phyloP scores from a whole-genome alignment of 2,797 vertebrate species.

The Pteropus rufus region DNA sequence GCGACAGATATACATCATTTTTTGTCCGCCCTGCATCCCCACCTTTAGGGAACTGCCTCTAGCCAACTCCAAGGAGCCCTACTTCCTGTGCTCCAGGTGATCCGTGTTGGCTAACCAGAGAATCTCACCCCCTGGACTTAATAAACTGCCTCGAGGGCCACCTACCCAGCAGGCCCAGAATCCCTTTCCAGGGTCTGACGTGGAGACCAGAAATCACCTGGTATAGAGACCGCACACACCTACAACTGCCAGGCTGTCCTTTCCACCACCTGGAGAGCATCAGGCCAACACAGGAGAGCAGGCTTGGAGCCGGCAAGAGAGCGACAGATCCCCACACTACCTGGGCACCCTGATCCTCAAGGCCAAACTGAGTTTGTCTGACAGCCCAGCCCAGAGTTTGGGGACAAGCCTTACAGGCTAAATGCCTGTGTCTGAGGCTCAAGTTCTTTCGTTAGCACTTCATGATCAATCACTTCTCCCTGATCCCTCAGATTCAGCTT shows the following conservation, averaged over 20 bases:
- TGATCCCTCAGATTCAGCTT: background rate
- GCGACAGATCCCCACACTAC: background rate
- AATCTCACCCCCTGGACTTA: background rate
- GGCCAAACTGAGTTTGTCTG: background rate
- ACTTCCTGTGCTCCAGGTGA: background rate
- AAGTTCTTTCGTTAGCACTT: background rate
- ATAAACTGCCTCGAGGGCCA: background rate
- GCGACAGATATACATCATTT: background rate
- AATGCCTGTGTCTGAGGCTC: background rate
- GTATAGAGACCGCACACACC: background rate
- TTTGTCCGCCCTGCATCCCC: background rate
- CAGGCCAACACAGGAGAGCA: background rate
- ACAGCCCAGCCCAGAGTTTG: background rate
- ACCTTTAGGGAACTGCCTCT: background rate
- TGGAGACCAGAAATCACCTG: background rate
- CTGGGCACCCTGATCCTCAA: background rate
- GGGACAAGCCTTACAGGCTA: background rate
- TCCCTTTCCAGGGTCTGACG: background rate
- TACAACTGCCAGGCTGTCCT: fast-evolving
- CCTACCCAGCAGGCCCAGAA: background rate
- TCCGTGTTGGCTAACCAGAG: background rate
- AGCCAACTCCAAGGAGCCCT: background rate
- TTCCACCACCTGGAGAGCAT: background rate
- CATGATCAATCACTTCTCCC: background rate
- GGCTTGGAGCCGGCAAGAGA: background rate